phyloP scores from a whole-genome alignment of 1,140 invertebrate species.

The Lamellibrachia luymesi region DNA sequence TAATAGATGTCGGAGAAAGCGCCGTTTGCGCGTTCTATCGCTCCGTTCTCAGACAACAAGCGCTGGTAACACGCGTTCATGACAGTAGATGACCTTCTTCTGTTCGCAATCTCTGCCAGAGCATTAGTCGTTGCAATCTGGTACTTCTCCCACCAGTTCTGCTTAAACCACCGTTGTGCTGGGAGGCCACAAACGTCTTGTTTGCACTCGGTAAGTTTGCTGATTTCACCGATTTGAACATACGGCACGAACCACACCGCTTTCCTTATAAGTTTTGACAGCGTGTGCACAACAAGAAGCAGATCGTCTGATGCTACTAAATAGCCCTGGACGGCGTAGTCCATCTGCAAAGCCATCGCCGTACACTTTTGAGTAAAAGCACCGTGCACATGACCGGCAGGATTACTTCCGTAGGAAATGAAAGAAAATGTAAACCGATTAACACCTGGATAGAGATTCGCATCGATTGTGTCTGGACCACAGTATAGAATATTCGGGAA shows the following conservation, averaged over 20 bases:
- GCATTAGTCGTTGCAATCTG: neutral
- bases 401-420: conserved; percentile 40
- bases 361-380: conserved; percentile 46
- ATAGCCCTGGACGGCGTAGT: conserved; percentile 51
- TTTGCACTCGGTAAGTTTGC: conserved; percentile 18
- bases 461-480: conserved; percentile 44
- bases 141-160: conserved; percentile 24
- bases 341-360: conserved; percentile 51
- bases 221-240: conserved; percentile 21
- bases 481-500: conserved; percentile 54
- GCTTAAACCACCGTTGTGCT: neutral
- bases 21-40: conserved; percentile 8
- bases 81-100: neutral
- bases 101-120: neutral
- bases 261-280: neutral
- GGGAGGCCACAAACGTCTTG: conserved; percentile 24
- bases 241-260: conserved; percentile 22
- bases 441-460: conserved; percentile 40
- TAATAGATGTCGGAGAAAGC: conserved; percentile 27
- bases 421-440: conserved; percentile 45
- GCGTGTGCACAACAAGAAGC: conserved; percentile 4
- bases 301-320: conserved; percentile 44
- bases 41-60: conserved; percentile 15
- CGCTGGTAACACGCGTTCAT: conserved; percentile 12
- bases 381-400: conserved; percentile 3